Evolutionary conservation across 2,797 vertebrate species (phyloP).

Genomic region (Decapterus maruadsi): DNA sequence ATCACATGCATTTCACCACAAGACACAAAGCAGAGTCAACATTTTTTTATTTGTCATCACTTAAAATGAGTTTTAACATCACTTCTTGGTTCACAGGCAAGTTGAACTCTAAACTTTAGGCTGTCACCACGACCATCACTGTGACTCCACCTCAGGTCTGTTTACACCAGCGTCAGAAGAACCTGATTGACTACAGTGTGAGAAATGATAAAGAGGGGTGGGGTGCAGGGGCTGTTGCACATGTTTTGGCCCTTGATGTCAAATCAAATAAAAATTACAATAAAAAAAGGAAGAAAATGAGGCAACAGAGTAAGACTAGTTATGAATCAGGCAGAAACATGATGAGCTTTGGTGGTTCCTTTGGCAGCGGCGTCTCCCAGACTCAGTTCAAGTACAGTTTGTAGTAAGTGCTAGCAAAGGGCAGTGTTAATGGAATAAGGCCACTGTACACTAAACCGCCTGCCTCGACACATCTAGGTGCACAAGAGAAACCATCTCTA

Average conservation of each 20-base stretch:
- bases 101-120: conserved; percentile 9
- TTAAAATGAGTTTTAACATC: too few species aligned
- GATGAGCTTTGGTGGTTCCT: conserved; percentile 37
- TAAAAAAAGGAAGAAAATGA: conserved; percentile 25
- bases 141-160: not conserved
- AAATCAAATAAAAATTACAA: conserved; percentile 58
- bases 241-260: conserved; percentile 29
- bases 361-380: conserved; percentile 29
- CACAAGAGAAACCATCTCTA: not conserved
- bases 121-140: conserved; percentile 13
- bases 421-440: conserved; percentile 17
- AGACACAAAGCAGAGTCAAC: conserved; percentile 27
- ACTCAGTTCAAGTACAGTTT: conserved; percentile 13
- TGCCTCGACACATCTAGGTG: not conserved
- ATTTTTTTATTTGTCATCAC: conserved; percentile 8
- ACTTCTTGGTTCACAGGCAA: conserved; percentile 1
- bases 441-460: conserved; percentile 14
- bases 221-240: not conserved
- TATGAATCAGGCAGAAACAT: conserved; percentile 19
- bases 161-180: not conserved
- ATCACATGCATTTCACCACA: not conserved
- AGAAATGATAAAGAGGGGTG: not conserved
- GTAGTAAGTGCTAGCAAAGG: conserved; percentile 31
- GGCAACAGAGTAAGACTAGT: conserved; percentile 35
- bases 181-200: conserved; percentile 15